A percentile compares a stretch with the other conserved stretches of the same genome.
These are phyloP conservation scores for Leptinotarsa texana DNA, from an alignment of 1,140 invertebrate genomes.

Conservation along the genomic window DNA sequence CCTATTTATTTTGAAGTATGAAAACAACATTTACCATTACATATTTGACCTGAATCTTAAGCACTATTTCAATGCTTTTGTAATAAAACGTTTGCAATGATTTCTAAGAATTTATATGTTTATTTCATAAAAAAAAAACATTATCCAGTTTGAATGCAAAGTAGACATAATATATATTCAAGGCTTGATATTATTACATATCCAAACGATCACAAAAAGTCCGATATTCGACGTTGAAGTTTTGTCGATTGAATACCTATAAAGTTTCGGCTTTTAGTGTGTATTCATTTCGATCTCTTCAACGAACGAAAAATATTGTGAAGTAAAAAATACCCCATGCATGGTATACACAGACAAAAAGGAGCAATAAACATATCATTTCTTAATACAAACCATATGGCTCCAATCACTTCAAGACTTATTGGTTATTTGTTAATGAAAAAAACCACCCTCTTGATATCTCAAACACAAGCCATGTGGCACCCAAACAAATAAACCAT, in stretches of 20 bases:
- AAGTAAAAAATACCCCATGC: constrained; percentile 25
- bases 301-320: not conserved
- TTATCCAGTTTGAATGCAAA: not conserved
- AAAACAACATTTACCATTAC: not conserved
- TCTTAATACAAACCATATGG: constrained; percentile 28
- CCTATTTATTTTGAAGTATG: too few species aligned
- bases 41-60: constrained; percentile 11
- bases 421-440: constrained; percentile 32
- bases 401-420: constrained; percentile 28
- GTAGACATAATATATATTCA: not conserved
- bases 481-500: constrained; percentile 3
- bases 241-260: too few species aligned
- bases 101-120: constrained; percentile 9
- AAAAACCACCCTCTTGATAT: constrained; percentile 21
- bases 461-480: constrained; percentile 21
- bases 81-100: constrained; percentile 7
- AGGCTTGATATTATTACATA: not conserved
- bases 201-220: too few species aligned
- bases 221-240: too few species aligned
- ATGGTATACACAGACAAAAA: constrained; percentile 26
- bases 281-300: not conserved
- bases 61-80: constrained; percentile 1
- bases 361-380: constrained; percentile 30
- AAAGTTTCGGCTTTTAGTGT: not conserved
- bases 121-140: not conserved